A percentile compares a stretch with the other conserved stretches of the same genome.
phyloP scores from a whole-genome alignment of 2,797 vertebrate genomes.

The Benthosema pterotum region DNA sequence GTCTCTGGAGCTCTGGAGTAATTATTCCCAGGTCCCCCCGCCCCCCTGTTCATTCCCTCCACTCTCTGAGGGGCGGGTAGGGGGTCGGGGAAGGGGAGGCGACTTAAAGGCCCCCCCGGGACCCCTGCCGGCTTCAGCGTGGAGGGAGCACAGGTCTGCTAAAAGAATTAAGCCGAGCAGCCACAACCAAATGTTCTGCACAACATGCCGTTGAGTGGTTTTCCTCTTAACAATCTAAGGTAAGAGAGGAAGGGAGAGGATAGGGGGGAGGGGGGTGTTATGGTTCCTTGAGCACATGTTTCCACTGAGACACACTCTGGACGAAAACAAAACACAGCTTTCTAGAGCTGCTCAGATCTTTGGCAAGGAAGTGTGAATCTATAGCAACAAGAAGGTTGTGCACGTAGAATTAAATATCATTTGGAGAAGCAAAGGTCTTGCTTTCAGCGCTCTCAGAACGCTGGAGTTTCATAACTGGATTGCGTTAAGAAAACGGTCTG shows the following conservation, averaged over 20 bases:
- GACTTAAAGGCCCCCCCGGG: conserved; percentile 57
- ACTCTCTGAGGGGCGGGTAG: conserved; percentile 29
- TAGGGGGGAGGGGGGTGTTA: conserved; percentile 55
- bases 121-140: conserved; percentile 24
- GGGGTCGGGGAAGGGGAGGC: conserved; percentile 33
- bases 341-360: conserved; percentile 34
- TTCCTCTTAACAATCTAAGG: conserved; percentile 65
- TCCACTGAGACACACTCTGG: conserved; percentile 47
- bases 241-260: conserved; percentile 33
- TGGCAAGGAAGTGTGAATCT: conserved; percentile 14
- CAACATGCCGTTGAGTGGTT: conserved; percentile 64
- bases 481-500: too few species aligned
- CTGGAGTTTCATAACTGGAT: too few species aligned
- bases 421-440: too few species aligned
- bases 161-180: conserved; percentile 64
- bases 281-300: conserved; percentile 60
- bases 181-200: conserved; percentile 48
- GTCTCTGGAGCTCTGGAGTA: conserved; percentile 65
- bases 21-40: conserved; percentile 56
- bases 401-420: not conserved
- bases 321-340: conserved; percentile 41
- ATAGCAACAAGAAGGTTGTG: not conserved
- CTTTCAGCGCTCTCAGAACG: too few species aligned
- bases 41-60: conserved; percentile 25
- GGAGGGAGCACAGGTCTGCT: conserved; percentile 62